phyloP scores from a whole-genome alignment of 2,888 invertebrate species.

The Stegophylla sp. region DNA sequence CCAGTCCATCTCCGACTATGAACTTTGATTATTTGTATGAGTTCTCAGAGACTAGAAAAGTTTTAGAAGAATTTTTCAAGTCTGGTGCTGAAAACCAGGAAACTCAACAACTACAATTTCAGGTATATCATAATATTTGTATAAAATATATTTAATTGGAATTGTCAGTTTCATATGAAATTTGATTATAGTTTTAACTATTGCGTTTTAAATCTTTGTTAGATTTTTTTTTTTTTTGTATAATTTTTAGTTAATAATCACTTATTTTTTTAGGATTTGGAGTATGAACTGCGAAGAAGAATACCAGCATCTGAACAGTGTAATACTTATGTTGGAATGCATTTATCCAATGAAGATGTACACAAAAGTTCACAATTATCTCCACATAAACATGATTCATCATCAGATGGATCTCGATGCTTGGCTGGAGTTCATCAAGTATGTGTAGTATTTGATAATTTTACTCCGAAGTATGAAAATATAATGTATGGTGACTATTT shows the following conservation, averaged over 20 bases:
- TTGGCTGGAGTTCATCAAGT: conserved; percentile 50
- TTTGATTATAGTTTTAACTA: no score
- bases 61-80: conserved; percentile 89
- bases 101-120: conserved; percentile 59
- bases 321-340: conserved; percentile 79
- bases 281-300: conserved; percentile 75
- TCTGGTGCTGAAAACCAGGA: conserved; percentile 64
- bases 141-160: no score
- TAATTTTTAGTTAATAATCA: conserved; percentile 1
- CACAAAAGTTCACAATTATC: conserved; percentile 61
- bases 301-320: conserved; percentile 68
- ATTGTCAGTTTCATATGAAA: no score
- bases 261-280: conserved; percentile 68
- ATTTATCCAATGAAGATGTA: conserved; percentile 70
- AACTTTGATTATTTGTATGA: conserved; percentile 90
- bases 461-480: not conserved
- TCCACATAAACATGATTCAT: conserved; percentile 61
- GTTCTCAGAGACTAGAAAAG: conserved; percentile 90
- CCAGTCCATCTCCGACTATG: conserved; percentile 66
- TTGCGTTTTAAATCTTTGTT: not conserved
- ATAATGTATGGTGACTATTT: conserved; percentile 63
- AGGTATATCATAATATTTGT: conserved; percentile 44
- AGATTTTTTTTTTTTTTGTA: no score
- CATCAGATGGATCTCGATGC: conserved; percentile 48
- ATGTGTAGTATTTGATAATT: conserved; percentile 13